A percentile compares a stretch with the other conserved stretches of the same genome.
These are phyloP conservation scores for Lineus longissimus DNA, from an alignment of 1,140 invertebrate genomes.

Conservation along the genomic window DNA sequence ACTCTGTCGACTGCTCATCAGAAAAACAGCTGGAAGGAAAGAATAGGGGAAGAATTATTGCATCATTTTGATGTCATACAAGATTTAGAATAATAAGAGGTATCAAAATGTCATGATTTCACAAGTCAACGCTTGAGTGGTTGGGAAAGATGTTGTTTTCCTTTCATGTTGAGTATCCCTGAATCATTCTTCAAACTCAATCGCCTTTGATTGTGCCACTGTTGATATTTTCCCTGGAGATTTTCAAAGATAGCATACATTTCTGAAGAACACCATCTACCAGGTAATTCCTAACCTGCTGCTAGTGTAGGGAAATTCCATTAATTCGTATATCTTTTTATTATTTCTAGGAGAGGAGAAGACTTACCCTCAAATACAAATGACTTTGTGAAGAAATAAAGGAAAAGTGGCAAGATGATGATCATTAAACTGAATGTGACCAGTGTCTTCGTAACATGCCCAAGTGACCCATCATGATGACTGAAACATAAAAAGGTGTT, in stretches of 20 bases:
- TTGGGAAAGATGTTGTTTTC: too few relatives aligned
- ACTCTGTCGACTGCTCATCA: conserved; percentile 53
- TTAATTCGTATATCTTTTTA: too few relatives aligned
- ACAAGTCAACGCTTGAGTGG: too few relatives aligned
- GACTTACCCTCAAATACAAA: conserved; percentile 44
- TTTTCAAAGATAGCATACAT: too few relatives aligned
- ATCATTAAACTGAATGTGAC: conserved; percentile 36
- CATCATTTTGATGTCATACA: neutral
- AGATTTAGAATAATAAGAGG: neutral
- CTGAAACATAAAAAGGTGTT: neutral
- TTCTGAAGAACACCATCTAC: too few relatives aligned
- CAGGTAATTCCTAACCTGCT: too few relatives aligned
- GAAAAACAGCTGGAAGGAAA: conserved; percentile 57
- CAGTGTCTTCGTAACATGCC: conserved; percentile 31
- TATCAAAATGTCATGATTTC: neutral
- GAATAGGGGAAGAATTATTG: conserved; percentile 6
- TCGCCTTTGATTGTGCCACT: too few relatives aligned
- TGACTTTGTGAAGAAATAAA: conserved; percentile 39
- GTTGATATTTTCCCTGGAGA: too few relatives aligned
- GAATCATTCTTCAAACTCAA: too few relatives aligned
- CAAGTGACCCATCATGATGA: neutral
- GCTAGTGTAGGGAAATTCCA: too few relatives aligned
- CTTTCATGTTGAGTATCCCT: too few relatives aligned
- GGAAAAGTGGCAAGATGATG: conserved; percentile 34
- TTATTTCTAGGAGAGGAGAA: too few relatives aligned